Conservation (phyloP, 2,797 vertebrate genomes). For the Malurus splendens region DNA sequence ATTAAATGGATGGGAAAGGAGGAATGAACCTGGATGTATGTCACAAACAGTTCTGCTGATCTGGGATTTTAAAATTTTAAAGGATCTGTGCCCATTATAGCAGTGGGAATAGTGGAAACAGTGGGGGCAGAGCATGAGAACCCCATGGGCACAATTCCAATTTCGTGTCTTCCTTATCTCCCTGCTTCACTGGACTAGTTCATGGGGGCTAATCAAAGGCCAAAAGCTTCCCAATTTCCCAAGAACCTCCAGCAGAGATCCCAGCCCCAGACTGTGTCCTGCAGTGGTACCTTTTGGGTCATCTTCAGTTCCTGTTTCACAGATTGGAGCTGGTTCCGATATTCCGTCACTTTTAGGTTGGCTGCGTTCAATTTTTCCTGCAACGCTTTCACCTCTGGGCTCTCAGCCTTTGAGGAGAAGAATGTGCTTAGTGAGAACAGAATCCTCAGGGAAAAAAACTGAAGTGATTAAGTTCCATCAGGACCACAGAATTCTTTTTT, state of each 20-base stretch:
- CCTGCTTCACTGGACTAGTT: background rate
- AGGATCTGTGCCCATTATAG: background rate
- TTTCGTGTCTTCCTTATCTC: accelerated
- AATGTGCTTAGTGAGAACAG: background rate
- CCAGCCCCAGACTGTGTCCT: background rate
- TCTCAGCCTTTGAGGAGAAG: conserved; percentile 58
- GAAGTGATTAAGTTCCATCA: background rate
- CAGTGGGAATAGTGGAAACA: background rate
- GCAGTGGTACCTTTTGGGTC: conserved; percentile 84
- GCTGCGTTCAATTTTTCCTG: conserved; percentile 83
- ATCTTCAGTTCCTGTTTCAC: conserved; percentile 86
- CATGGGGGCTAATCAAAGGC: background rate
- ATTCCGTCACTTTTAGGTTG: conserved; percentile 83
- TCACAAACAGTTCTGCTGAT: background rate
- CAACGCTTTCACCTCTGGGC: conserved; percentile 76
- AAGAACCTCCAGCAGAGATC: background rate
- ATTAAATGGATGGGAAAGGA: background rate
- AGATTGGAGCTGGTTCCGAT: conserved; percentile 87
- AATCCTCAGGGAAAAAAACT: background rate
- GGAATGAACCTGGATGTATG: background rate
- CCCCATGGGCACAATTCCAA: background rate
- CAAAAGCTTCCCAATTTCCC: background rate
- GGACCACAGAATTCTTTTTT: background rate
- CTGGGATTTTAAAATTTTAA: background rate
- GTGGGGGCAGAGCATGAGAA: background rate